Percentiles rank a stretch among this genome's conserved stretches.
Conservation (phyloP, 2,797 vertebrate species). For the Cossypha caffra region DNA sequence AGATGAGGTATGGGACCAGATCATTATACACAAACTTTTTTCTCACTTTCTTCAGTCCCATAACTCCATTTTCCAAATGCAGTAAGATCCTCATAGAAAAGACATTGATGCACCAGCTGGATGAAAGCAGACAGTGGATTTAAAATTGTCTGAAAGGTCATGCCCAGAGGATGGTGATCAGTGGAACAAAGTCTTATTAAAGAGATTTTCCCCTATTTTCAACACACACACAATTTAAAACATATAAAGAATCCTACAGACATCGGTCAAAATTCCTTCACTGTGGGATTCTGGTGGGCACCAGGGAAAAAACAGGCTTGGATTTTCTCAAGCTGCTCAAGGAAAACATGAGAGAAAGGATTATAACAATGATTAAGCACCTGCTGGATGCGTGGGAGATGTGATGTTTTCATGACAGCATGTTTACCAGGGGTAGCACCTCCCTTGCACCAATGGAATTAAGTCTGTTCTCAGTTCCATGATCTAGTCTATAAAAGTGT, state of each 20-base stretch:
- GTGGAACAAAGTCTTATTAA: neutral
- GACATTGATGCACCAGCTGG: neutral
- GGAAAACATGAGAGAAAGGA: no score
- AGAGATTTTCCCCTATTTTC: neutral
- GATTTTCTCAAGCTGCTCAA: no score
- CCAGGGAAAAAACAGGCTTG: no score
- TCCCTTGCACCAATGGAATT: no score
- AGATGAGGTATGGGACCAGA: neutral
- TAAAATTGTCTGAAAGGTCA: neutral
- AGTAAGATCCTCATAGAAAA: neutral
- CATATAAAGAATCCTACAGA: neutral
- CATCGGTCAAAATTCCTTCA: neutral
- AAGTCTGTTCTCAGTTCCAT: no score
- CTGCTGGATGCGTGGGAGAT: no score
- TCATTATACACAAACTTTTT: neutral
- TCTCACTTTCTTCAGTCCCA: neutral
- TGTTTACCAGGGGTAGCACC: no score
- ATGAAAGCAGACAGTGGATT: neutral
- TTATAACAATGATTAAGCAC: no score
- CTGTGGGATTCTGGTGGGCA: neutral
- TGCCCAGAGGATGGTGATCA: neutral
- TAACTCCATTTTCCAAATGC: neutral
- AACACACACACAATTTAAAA: neutral
- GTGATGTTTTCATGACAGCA: no score
- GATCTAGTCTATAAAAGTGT: no score